Evolutionary conservation across 2,888 invertebrate species (phyloP).

Genomic region (Euclidia mi): DNA sequence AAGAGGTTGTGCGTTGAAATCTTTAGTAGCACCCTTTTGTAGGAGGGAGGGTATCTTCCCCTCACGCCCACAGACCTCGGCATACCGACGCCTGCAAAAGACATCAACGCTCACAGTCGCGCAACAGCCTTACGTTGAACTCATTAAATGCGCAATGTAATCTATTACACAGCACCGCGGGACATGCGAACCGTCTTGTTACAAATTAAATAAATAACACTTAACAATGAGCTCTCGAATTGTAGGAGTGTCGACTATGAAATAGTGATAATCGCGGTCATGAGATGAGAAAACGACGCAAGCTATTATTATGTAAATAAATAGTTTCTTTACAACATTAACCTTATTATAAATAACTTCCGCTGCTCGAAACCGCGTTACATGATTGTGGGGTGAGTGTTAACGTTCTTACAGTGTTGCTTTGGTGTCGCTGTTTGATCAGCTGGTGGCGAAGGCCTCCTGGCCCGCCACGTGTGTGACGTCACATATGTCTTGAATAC

Average conservation of each 20-base stretch:
- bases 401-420: not conserved
- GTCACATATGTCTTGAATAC: conserved; percentile 15
- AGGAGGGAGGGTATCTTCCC: not conserved
- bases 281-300: conserved; percentile 35
- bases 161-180: conserved; percentile 12
- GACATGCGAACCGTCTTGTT: conserved; percentile 17
- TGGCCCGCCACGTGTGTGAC: conserved; percentile 14
- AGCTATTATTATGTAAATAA: conserved; percentile 49
- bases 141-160: conserved; percentile 3
- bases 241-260: conserved; percentile 13
- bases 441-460: conserved; percentile 27
- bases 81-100: conserved; percentile 50
- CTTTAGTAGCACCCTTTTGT: conserved; percentile 13
- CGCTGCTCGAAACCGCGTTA: conserved; percentile 17
- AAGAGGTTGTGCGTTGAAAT: conserved; percentile 17
- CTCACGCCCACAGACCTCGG: not conserved
- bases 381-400: not conserved
- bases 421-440: conserved; percentile 30
- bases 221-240: conserved; percentile 38
- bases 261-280: conserved; percentile 28
- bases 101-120: conserved; percentile 55
- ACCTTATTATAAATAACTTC: conserved; percentile 43
- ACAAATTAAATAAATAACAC: conserved; percentile 22
- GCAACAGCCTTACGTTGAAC: conserved; percentile 12
- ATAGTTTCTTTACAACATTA: conserved; percentile 38